Conservation (phyloP, 2,113 vertebrate species). For the Brachyhypopomus occidentalis region DNA sequence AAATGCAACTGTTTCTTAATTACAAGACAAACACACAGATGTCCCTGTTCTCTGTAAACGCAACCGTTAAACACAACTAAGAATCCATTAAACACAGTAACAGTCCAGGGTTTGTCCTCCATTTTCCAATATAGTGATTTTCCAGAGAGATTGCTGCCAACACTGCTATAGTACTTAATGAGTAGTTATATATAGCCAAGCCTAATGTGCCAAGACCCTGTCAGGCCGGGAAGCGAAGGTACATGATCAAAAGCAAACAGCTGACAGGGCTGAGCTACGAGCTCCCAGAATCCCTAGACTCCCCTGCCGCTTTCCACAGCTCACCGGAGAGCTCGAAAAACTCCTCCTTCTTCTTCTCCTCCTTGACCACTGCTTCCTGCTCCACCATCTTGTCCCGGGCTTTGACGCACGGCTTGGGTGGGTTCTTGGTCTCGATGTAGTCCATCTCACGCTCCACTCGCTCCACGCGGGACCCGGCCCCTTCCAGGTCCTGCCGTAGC, state of each 20-base stretch:
- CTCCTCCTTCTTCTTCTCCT: conserved; percentile 82
- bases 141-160: conserved; percentile 44
- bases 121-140: conserved; percentile 53
- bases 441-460: conserved; percentile 89
- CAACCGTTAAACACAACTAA: conserved; percentile 50
- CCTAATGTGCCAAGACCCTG: conserved; percentile 19
- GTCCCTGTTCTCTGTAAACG: conserved; percentile 22
- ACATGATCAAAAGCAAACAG: conserved; percentile 47
- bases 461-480: conserved; percentile 75
- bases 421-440: conserved; percentile 85
- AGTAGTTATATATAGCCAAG: conserved; percentile 35
- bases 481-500: conserved; percentile 79
- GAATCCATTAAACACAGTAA: conserved; percentile 33
- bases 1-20: not conserved
- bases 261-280: no score
- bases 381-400: conserved; percentile 82
- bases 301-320: conserved; percentile 36
- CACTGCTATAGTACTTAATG: not conserved
- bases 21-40: not conserved
- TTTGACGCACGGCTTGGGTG: conserved; percentile 84
- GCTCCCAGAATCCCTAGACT: not conserved
- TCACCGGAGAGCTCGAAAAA: conserved; percentile 86
- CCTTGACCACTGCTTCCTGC: conserved; percentile 77
- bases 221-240: conserved; percentile 36
- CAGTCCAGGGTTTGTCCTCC: conserved; percentile 41